Base-by-base conservation (phyloP, 2,113 vertebrate genomes). In the Calyptomena viridis region DNA sequence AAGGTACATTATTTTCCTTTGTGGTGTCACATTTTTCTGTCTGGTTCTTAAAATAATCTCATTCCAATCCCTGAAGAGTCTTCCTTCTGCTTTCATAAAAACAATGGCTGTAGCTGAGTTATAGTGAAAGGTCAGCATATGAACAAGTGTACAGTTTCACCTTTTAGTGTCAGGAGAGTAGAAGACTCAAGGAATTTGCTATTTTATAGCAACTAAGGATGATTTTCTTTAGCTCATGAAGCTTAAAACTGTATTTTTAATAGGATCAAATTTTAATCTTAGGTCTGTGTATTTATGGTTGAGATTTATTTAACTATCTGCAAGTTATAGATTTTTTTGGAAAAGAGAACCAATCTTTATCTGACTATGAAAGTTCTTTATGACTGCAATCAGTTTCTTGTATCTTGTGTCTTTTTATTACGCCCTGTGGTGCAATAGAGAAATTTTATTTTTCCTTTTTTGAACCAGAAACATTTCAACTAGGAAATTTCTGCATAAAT, bases 231-330 rank as follows among this genome's bases (percentile, higher is more conserved):
- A 82, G 19, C 35, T 84, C 25, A 60, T 46, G 23, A 75, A 87
- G 44, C 52, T 60, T 60, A 87, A 95, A 81, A 12, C 8, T 50
- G 5, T 82, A 30, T 93, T 87, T 95, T 94, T 75, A 59, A 56
- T 94, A 83, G 63, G 66, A 88, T 75, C 37, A 93, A 47, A 72
- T 85, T 84, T 40, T 89, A 87, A 89, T 66, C 72, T 63, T 53
- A 47, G 60, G 50, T 77, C 72, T 93, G 68, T 50, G 55, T 96
- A 86, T 90, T 94, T 79, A 37, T 42, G 23, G 28, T 63, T 80
- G 52, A 92, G 64, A 93, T 92, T 82, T 89, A 89, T 83, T 59
- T 77, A 44, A 49, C 44, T 95, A 25, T 67, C 62, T 87, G 60
- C 8, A 78, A 82, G 46, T 35, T 75, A 91, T 68, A 19, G 73